Percentiles rank a stretch among this genome's conserved stretches.
Conservation (phyloP, 2,888 invertebrate genomes). For the Eilema caniola region DNA sequence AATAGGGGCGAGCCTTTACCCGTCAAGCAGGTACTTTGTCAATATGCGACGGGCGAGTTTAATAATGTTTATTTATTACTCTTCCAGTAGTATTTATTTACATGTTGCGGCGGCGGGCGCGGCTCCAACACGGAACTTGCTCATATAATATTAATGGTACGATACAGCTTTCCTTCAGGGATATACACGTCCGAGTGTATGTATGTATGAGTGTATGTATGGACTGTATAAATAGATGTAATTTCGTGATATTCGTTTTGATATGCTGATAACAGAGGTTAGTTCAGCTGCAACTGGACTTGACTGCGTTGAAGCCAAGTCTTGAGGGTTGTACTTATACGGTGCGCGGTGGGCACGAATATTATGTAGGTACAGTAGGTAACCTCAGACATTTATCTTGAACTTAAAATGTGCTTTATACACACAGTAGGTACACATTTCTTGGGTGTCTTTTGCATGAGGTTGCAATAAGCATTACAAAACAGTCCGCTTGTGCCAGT, state of each 20-base stretch:
- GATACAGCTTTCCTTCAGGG: conserved; percentile 27
- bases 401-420: too few species aligned
- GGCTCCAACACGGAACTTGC: conserved; percentile 56
- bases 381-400: too few species aligned
- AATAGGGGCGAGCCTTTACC: too few species aligned
- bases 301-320: neutral
- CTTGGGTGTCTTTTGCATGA: too few species aligned
- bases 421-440: too few species aligned
- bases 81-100: conserved; percentile 20
- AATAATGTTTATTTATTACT: conserved; percentile 35
- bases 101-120: conserved; percentile 46
- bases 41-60: too few species aligned
- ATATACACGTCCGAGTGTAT: neutral
- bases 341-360: too few species aligned
- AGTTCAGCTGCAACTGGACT: neutral
- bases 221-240: conserved; percentile 14
- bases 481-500: too few species aligned
- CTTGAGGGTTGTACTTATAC: neutral
- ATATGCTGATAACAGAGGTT: neutral
- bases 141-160: conserved; percentile 32
- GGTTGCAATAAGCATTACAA: too few species aligned
- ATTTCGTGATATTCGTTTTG: conserved; percentile 17
- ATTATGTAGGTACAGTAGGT: too few species aligned
- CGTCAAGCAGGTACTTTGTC: too few species aligned
- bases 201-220: neutral